Evolutionary conservation across 2,888 invertebrate genomes (phyloP).

Genomic region (Microplitis deprimator): DNA sequence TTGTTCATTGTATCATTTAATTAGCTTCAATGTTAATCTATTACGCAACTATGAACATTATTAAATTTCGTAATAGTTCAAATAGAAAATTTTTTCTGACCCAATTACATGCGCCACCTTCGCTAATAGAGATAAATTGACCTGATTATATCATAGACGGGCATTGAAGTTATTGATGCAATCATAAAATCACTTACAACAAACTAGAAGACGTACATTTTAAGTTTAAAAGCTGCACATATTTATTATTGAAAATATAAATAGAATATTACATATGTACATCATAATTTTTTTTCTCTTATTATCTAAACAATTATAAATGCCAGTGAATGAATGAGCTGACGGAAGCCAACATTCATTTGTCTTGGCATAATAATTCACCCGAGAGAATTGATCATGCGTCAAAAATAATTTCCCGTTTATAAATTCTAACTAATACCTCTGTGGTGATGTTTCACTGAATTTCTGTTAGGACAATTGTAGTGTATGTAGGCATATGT

Average conservation of each 20-base stretch:
- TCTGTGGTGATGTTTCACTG: conserved; percentile 10
- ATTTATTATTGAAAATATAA: neutral
- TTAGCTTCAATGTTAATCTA: neutral
- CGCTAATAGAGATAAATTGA: conserved; percentile 15
- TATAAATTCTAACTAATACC: neutral
- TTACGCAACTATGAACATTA: neutral
- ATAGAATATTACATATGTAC: neutral
- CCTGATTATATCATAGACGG: conserved; percentile 6
- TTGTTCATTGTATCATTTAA: neutral
- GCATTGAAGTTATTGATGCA: conserved; percentile 2
- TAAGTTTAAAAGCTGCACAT: neutral
- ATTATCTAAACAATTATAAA: neutral
- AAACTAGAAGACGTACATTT: neutral
- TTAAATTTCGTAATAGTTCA: conserved; percentile 3
- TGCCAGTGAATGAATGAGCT: neutral
- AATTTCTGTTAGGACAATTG: conserved; percentile 44
- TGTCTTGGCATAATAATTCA: too few relatives aligned
- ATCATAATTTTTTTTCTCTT: neutral
- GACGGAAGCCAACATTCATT: too few relatives aligned
- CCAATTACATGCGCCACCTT: conserved; percentile 3
- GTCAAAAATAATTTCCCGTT: neutral
- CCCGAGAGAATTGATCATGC: neutral
- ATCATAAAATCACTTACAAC: neutral
- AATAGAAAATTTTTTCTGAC: neutral
- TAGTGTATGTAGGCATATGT: conserved; percentile 64